Evolutionary conservation across 2,113 vertebrate species (phyloP).

Genomic region (Phrynosoma blainvillii): DNA sequence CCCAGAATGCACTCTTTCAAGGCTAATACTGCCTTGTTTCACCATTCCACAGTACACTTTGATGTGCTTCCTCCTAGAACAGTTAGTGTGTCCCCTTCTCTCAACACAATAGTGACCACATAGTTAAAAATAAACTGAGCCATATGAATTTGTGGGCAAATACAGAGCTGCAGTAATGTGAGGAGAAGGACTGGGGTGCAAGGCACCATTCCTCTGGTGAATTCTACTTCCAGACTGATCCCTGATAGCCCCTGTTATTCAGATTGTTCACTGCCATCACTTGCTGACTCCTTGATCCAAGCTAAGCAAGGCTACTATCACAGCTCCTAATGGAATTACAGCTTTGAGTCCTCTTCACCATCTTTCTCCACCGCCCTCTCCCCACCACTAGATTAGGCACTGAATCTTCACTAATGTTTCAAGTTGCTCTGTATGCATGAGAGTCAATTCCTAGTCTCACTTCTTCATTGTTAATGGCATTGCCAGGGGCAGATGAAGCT

Average conservation of each 20-base stretch:
- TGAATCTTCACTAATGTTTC: not conserved
- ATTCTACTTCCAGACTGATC: not conserved
- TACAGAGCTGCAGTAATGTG: not conserved
- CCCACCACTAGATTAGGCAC: not conserved
- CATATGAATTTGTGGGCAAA: not conserved
- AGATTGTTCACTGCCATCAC: not conserved
- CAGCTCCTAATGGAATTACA: slow-evolving; percentile 4
- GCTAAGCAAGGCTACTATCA: not conserved
- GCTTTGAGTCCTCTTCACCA: not conserved
- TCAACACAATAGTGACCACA: too few species aligned
- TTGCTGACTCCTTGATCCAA: not conserved
- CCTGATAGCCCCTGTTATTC: not conserved
- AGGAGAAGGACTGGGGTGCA: not conserved
- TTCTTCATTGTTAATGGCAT: not conserved
- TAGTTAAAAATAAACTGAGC: not conserved
- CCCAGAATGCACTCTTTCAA: not conserved
- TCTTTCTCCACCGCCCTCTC: not conserved
- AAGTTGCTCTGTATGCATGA: not conserved
- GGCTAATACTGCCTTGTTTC: not conserved
- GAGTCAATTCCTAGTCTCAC: not conserved
- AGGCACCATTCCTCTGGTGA: not conserved
- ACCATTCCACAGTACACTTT: not conserved
- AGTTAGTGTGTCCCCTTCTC: too few species aligned
- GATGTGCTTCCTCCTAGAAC: not conserved
- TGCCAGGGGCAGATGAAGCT: not conserved